A percentile compares a stretch with the other conserved stretches of the same genome.
These are phyloP conservation scores for Drosophila anceps DNA, from an alignment of 2,888 invertebrate genomes.

Conservation along the genomic window DNA sequence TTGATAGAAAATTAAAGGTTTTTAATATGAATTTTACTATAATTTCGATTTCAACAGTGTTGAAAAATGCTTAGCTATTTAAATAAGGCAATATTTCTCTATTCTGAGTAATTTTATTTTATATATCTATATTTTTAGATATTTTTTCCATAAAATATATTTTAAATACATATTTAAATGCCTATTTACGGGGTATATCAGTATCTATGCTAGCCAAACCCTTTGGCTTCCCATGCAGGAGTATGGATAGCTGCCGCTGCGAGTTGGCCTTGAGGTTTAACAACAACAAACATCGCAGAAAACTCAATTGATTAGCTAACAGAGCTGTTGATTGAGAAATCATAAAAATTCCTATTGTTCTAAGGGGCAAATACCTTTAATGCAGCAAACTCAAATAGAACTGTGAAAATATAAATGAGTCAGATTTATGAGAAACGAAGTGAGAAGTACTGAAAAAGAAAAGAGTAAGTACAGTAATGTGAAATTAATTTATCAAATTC, in stretches of 20 bases:
- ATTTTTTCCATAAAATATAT: background rate
- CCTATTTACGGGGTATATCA: conserved; percentile 7
- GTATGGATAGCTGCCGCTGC: background rate
- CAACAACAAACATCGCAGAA: background rate
- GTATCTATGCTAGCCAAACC: background rate
- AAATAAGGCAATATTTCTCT: too few species aligned
- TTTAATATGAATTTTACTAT: too few species aligned
- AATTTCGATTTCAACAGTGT: background rate
- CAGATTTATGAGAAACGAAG: background rate
- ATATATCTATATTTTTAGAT: background rate
- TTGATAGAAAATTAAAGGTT: too few species aligned
- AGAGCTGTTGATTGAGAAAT: conserved; percentile 12
- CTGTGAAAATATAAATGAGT: background rate
- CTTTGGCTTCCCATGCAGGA: background rate
- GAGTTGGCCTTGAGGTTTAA: conserved; percentile 40
- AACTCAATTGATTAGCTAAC: conserved; percentile 16
- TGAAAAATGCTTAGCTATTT: background rate
- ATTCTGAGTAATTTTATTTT: too few species aligned
- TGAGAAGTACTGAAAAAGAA: too few species aligned
- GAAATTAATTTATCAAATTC: background rate
- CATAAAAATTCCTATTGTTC: conserved; percentile 14
- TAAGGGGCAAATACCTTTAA: background rate
- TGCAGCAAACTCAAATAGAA: background rate
- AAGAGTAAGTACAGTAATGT: too few species aligned
- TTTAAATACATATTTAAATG: background rate